Evolutionary conservation across 23 tunicate species (phyloP).

Genomic region (Pegea sp.): DNA sequence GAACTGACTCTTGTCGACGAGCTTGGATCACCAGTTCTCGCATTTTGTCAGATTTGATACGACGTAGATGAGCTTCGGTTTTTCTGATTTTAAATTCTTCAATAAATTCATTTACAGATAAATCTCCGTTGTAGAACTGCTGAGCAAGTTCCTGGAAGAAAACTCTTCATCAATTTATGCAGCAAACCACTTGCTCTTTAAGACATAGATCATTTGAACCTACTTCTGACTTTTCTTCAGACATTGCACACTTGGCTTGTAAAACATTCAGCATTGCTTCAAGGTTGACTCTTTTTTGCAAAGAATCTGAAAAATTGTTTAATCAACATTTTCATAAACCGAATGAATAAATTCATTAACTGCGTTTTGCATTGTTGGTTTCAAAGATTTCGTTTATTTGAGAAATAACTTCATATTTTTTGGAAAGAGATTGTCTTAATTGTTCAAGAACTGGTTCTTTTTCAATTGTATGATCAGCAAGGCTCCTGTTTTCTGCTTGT

Average conservation of each 20-base stretch:
- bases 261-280: slow-evolving; percentile 69
- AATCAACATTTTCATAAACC: background rate
- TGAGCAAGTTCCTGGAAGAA: slow-evolving; percentile 44
- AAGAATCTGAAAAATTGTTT: slow-evolving; percentile 18
- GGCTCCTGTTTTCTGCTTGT: slow-evolving; percentile 68
- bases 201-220: background rate
- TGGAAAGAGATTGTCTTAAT: slow-evolving; percentile 28
- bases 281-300: slow-evolving; percentile 56
- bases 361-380: slow-evolving; percentile 47
- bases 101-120: slow-evolving; percentile 24
- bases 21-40: slow-evolving; percentile 46
- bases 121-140: slow-evolving; percentile 18
- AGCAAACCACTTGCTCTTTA: background rate
- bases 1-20: too few relatives aligned
- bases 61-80: slow-evolving; percentile 51
- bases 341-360: slow-evolving; percentile 3
- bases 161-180: too few relatives aligned
- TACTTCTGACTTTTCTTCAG: slow-evolving; percentile 83
- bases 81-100: slow-evolving; percentile 33
- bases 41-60: slow-evolving; percentile 70
- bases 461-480: slow-evolving; percentile 56
- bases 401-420: slow-evolving; percentile 30
- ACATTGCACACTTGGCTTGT: slow-evolving; percentile 69
- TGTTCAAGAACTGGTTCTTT: slow-evolving; percentile 40
- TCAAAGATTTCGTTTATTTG: slow-evolving; percentile 28